phyloP scores from a whole-genome alignment of 2,113 vertebrate species.

The Petaurus breviceps region DNA sequence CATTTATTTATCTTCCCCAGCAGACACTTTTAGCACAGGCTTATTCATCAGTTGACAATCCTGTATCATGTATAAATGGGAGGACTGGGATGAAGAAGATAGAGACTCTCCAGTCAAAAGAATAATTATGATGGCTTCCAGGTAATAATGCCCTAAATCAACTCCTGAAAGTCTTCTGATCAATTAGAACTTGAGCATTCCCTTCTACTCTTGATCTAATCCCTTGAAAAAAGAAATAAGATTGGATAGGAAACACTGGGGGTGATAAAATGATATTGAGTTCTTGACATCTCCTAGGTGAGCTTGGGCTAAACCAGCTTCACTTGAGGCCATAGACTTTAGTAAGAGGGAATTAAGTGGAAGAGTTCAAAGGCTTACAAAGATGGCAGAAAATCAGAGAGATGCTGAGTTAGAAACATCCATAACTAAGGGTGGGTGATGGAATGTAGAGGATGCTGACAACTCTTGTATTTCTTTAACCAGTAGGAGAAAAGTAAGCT shows the following conservation, averaged over 20 bases:
- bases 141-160: conserved; percentile 42
- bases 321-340: background rate
- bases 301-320: background rate
- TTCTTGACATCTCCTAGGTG: background rate
- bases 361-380: background rate
- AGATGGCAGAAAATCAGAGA: background rate
- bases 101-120: conserved; percentile 46
- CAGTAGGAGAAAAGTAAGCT: background rate
- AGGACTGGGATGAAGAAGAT: conserved; percentile 38
- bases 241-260: conserved; percentile 43
- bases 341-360: background rate
- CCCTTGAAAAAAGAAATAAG: conserved; percentile 43
- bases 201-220: background rate
- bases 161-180: conserved; percentile 36
- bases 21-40: background rate
- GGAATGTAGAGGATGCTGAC: background rate
- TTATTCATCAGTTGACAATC: conserved; percentile 42
- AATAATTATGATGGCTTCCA: conserved; percentile 36
- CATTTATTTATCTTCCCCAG: background rate
- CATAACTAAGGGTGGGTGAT: too few relatives aligned
- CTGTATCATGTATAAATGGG: conserved; percentile 27
- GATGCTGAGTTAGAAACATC: background rate
- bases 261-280: conserved; percentile 35
- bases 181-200: conserved; percentile 41
- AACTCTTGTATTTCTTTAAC: background rate